phyloP scores from a whole-genome alignment of 2,113 vertebrate species.

The Ceyx margarethae region DNA sequence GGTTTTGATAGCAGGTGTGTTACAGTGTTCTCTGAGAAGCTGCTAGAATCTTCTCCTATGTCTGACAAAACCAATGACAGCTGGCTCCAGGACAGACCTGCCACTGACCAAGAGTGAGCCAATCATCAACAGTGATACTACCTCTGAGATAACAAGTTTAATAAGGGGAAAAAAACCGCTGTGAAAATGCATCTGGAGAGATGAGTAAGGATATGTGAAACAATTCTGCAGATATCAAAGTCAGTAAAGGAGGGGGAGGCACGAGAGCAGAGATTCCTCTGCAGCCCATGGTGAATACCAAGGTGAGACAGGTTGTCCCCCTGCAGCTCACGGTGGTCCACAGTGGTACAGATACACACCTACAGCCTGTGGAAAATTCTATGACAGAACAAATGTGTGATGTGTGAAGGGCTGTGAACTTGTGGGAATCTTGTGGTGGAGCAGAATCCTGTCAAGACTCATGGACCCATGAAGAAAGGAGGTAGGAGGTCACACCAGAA shows the following conservation, averaged over 20 bases:
- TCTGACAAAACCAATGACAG: no score
- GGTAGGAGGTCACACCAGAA: no score
- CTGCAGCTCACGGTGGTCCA: no score
- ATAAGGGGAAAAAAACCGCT: not conserved
- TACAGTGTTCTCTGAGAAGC: not conserved
- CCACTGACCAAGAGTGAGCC: fast-evolving
- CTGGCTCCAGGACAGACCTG: fast-evolving
- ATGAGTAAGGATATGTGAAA: not conserved
- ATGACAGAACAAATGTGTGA: no score
- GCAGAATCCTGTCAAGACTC: not conserved
- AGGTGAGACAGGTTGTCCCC: not conserved
- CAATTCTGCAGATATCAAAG: not conserved
- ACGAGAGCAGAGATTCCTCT: not conserved
- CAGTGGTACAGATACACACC: no score
- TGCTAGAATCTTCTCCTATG: fast-evolving
- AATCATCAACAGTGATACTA: not conserved
- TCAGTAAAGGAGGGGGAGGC: not conserved
- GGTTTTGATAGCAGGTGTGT: fast-evolving
- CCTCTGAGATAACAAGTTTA: not conserved
- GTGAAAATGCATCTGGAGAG: not conserved
- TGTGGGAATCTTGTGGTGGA: not conserved
- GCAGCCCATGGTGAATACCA: not conserved
- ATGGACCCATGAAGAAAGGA: no score
- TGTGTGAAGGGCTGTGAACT: not conserved
- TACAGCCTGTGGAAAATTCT: not conserved